Conservation (phyloP, 2,797 vertebrate genomes). For the Gymnodraco acuticeps region DNA sequence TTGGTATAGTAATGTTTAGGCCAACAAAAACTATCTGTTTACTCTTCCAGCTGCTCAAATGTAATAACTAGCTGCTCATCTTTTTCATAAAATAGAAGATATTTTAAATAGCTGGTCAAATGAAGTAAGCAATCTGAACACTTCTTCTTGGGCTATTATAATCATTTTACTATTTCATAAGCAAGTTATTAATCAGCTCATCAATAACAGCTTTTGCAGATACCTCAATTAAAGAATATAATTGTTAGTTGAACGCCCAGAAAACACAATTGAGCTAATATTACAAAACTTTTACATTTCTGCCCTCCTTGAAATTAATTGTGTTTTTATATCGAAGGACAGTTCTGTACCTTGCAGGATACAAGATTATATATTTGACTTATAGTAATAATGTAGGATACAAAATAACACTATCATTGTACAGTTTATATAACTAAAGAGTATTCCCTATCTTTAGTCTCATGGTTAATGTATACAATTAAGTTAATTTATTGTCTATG, state of each 20-base stretch:
- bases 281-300: neutral
- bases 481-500: neutral
- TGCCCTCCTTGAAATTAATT: too few species aligned
- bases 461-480: neutral
- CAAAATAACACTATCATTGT: neutral
- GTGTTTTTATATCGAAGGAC: too few species aligned
- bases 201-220: neutral
- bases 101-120: neutral
- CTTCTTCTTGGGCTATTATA: neutral
- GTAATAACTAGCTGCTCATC: neutral
- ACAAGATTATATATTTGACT: neutral
- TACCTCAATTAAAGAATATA: neutral
- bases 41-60: neutral
- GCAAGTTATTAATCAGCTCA: neutral
- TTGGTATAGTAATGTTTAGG: neutral
- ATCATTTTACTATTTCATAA: neutral
- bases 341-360: too few species aligned
- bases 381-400: neutral
- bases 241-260: neutral
- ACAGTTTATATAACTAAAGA: neutral
- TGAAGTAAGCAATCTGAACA: neutral
- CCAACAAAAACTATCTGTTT: neutral
- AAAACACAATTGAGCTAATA: neutral
- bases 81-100: neutral
- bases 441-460: neutral